These are phyloP conservation scores for Drosophila virilis DNA, from an alignment of 1,140 invertebrate species.

Conservation along the genomic window DNA sequence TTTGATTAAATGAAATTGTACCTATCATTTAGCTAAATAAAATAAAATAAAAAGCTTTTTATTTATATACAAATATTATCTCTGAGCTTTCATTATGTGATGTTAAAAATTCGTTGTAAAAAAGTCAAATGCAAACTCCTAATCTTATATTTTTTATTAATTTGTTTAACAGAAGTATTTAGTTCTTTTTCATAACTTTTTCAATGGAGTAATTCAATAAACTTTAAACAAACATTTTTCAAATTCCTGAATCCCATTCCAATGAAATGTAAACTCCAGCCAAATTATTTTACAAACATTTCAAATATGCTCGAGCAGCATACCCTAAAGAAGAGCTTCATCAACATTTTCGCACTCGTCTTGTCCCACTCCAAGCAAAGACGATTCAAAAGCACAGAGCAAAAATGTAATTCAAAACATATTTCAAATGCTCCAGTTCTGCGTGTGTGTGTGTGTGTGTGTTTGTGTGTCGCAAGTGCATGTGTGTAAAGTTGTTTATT, in stretches of 20 bases:
- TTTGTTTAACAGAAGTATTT: background rate
- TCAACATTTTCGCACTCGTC: conserved; percentile 72
- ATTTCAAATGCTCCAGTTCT: conserved; percentile 73
- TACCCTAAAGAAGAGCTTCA: conserved; percentile 52
- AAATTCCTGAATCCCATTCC: background rate
- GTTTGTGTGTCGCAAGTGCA: conserved; percentile 7
- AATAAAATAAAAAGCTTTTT: no score
- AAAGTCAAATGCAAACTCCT: no score
- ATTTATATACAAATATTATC: no score
- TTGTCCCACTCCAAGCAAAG: conserved; percentile 53
- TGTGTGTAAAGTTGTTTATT: conserved; percentile 71
- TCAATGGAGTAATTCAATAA: background rate
- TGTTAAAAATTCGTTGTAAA: no score
- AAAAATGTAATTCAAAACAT: conserved; percentile 78
- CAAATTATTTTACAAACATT: conserved; percentile 13
- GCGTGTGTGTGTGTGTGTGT: conserved; percentile 40
- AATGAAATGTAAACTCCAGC: conserved; percentile 1
- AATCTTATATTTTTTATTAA: background rate
- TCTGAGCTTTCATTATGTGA: no score
- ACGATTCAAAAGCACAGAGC: conserved; percentile 36
- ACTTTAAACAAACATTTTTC: background rate
- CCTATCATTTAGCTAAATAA: no score
- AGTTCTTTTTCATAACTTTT: background rate
- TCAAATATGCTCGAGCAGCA: conserved; percentile 1
- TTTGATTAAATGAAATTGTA: no score